A percentile compares a stretch with the other conserved stretches of the same genome.
These are phyloP conservation scores for Cantharis rustica DNA, from an alignment of 2,888 invertebrate species.

Conservation along the genomic window DNA sequence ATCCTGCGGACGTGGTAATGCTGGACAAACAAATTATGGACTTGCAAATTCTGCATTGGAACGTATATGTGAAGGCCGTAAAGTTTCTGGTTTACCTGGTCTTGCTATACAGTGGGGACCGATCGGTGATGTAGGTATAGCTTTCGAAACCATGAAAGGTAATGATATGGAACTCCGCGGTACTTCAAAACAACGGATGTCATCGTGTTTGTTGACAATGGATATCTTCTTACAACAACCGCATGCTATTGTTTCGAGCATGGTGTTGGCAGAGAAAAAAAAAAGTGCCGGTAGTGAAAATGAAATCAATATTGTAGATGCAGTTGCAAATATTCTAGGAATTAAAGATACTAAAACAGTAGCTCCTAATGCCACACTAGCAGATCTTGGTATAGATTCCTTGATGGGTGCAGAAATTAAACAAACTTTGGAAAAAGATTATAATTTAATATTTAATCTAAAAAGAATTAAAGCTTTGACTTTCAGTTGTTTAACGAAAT, in stretches of 20 bases:
- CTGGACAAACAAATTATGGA: slow-evolving; percentile 96
- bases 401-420: slow-evolving; percentile 99
- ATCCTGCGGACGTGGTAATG: slow-evolving; percentile 95
- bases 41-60: slow-evolving; percentile 98
- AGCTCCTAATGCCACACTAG: slow-evolving; percentile 76
- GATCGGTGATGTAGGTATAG: slow-evolving; percentile 94
- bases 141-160: slow-evolving; percentile 86
- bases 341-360: slow-evolving; percentile 85
- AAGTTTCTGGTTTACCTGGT: slow-evolving; percentile 82
- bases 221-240: slow-evolving; percentile 90
- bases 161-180: slow-evolving; percentile 94
- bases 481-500: slow-evolving; percentile 72
- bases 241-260: slow-evolving; percentile 77
- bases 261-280: slow-evolving; percentile 87
- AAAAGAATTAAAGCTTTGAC: slow-evolving; percentile 89
- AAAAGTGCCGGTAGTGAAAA: slow-evolving; percentile 62
- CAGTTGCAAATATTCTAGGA: slow-evolving; percentile 87
- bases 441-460: slow-evolving; percentile 87
- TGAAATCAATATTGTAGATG: slow-evolving; percentile 72
- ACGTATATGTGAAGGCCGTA: slow-evolving; percentile 86
- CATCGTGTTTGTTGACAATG: slow-evolving; percentile 88
- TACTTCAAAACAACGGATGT: slow-evolving; percentile 93
- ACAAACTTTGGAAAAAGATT: slow-evolving; percentile 90
- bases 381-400: slow-evolving; percentile 97
- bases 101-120: slow-evolving; percentile 98